Base-by-base conservation (phyloP, 2,888 invertebrate genomes). In the Nycteola revayana region DNA sequence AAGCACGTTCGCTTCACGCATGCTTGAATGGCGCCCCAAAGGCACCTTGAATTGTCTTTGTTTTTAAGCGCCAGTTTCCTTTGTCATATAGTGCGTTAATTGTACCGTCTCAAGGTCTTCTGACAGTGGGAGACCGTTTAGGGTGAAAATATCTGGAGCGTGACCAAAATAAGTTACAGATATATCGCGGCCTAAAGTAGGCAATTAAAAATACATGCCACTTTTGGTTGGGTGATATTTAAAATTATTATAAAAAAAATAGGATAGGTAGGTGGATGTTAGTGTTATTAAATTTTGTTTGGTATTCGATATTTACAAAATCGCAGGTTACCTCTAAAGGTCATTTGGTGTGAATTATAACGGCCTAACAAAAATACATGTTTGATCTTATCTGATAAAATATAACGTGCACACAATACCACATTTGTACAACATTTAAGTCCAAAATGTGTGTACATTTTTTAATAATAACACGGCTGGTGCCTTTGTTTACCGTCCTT, bases 31-130 rank as follows among this genome's bases (percentile, higher is more conserved):
- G 66, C 71, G 65, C 60, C 63, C 51, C 67, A 77, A 76, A 72
- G 79, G 67, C 83, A 82, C 82, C 80, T 81, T 80, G 73, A 59
- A 39, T 36, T 50, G 62, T 49, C 64, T 63, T 65, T 70, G 70
- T 75, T 69, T 70, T 66, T 59, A 60, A 61, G 49, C 49, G 59
- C 49, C 60, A 58, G 61, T 69, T 71, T 68, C 69, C 62, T 69
- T 68, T 66, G 64, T 61, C 57, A 53, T 58, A 42, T 34, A 57
- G 56, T 62, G 44, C 54, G 53, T 66, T 66, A 66, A 70, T 69
- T 67, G 60, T 64, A 59, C 39, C 38, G 54, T 60, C 54, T 57
- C 65, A 62, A 63, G 62, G 62, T 56, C 54, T 53, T 39, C 29
- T 44, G 32, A 42, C 37, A 53, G 45, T 59, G 43, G 46, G 41